Evolutionary conservation across 2,797 vertebrate species (phyloP), one percentile per base, ranked within the genome.

Genomic region (Acipenser ruthenus): DNA sequence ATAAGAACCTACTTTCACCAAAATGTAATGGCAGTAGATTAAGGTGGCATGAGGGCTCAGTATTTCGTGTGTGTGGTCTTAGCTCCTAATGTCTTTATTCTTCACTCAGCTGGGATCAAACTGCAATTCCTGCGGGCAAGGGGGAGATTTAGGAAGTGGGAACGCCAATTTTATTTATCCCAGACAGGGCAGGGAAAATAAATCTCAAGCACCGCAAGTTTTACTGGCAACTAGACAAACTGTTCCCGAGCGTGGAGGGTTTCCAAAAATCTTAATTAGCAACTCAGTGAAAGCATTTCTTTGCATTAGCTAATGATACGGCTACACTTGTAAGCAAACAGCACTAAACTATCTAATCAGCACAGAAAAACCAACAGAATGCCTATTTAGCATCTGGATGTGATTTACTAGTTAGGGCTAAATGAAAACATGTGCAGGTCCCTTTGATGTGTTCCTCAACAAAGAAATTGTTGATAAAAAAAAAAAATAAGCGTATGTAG

Each of bases 371-470:
- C 74, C 81, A 88, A 84, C 84, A 84, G 78, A 90, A 90, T 84
- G 85, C 77, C 85, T 87, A 89, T 88, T 89, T 89, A 87, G 89
- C 94, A 95, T 96, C 93, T 96, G 94, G 93, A 93, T 84, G 86
- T 84, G 90, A 93, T 96, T 90, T 89, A 89, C 87, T 89, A 86
- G 82, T 88, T 89, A 87, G 86, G 87, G 87, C 88, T 88, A 86
- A 92, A 89, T 74, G 87, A 18, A 18, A 18, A 18, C 18, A 92
- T 86, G 89, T 89, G 91, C 83, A 83, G 81, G 78, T 80, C 84
- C 86, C 89, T 95, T 94, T 95, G 93, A 97, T 93, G 87, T 81
- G 67, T 63, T 73, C 84, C 79, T 77, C 80, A 90, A 92, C 88
- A 90, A 92, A 94, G 91, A 92, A 91, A 90, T 81, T 83, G 85